Percentiles rank a stretch among this genome's conserved stretches.
phyloP scores from a whole-genome alignment of 1,140 invertebrate species.

The Calephelis nemesis region DNA sequence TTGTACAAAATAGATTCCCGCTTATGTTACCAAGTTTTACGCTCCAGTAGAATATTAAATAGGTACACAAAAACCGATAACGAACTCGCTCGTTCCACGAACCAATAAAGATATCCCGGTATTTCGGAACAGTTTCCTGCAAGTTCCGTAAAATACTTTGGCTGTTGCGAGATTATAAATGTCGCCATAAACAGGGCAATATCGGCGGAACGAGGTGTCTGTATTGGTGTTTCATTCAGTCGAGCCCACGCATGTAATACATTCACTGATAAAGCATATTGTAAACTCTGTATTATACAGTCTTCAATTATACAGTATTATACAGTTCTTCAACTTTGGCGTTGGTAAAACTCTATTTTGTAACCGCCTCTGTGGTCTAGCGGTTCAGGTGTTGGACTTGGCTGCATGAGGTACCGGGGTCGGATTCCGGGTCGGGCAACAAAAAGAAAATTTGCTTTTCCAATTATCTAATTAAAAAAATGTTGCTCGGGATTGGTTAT shows the following conservation, averaged over 20 bases:
- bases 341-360: too few species aligned
- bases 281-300: not conserved
- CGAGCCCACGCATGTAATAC: slow-evolving; percentile 1
- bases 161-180: slow-evolving; percentile 16
- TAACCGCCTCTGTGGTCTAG: too few species aligned
- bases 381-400: too few species aligned
- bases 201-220: slow-evolving; percentile 7
- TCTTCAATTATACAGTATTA: too few species aligned
- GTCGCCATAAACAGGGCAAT: slow-evolving; percentile 8
- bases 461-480: too few species aligned
- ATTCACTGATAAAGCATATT: slow-evolving; percentile 16
- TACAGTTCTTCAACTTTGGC: too few species aligned
- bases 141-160: slow-evolving; percentile 13
- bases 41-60: not conserved
- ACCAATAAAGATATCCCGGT: slow-evolving; percentile 12
- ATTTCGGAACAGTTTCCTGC: slow-evolving; percentile 2
- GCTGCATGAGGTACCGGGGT: too few species aligned
- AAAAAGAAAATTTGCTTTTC: too few species aligned
- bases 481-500: too few species aligned
- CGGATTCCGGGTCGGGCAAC: too few species aligned
- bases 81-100: slow-evolving; percentile 2
- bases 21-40: not conserved
- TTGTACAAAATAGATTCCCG: not conserved
- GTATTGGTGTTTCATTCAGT: slow-evolving; percentile 6
- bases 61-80: slow-evolving; percentile 4